Conservation (phyloP, 2,797 vertebrate species). For the Ataeniobius toweri region DNA sequence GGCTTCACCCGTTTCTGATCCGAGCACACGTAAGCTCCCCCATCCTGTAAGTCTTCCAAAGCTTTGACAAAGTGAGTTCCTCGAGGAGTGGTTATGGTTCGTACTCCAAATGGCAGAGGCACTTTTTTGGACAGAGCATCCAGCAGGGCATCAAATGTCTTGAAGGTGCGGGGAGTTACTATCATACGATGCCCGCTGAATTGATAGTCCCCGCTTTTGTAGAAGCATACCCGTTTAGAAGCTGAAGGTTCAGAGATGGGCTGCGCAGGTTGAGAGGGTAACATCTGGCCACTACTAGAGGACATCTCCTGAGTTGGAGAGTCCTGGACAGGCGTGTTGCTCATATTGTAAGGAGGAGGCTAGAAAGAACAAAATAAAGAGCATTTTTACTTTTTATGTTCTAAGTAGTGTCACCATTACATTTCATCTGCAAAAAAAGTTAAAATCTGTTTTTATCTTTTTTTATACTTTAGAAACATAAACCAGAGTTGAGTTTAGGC, state of each 20-base stretch:
- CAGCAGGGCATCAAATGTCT: slow-evolving; percentile 92
- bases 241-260: slow-evolving; percentile 77
- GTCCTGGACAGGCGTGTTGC: slow-evolving; percentile 79
- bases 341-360: slow-evolving; percentile 78
- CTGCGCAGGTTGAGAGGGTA: slow-evolving; percentile 64
- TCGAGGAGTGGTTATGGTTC: slow-evolving; percentile 92
- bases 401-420: not conserved
- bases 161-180: slow-evolving; percentile 90
- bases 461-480: not conserved
- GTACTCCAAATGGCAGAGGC: slow-evolving; percentile 93
- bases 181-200: slow-evolving; percentile 91
- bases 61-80: slow-evolving; percentile 84
- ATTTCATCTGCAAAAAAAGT: not conserved
- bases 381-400: not conserved
- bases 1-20: slow-evolving; percentile 90
- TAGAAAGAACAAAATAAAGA: slow-evolving; percentile 31
- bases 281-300: slow-evolving; percentile 76
- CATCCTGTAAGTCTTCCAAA: slow-evolving; percentile 91
- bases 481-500: not conserved
- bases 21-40: slow-evolving; percentile 93
- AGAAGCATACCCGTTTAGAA: slow-evolving; percentile 92
- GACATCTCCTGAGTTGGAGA: slow-evolving; percentile 73
- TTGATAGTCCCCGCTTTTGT: slow-evolving; percentile 93
- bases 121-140: slow-evolving; percentile 92
- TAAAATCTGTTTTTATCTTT: not conserved